phyloP scores from a whole-genome alignment of 1,140 invertebrate genomes.

The Planococcus citri region DNA sequence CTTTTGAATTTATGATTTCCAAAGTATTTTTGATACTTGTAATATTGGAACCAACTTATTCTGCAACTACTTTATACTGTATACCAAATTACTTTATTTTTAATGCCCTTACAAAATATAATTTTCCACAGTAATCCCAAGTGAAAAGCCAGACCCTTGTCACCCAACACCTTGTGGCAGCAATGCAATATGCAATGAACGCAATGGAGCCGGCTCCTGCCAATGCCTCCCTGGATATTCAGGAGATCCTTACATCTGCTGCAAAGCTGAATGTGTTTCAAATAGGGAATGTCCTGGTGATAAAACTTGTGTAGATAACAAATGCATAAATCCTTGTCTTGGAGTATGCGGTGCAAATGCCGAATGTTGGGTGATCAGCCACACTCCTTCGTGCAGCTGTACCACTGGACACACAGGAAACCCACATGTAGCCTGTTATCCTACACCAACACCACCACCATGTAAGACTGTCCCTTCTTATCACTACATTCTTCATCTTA shows the following conservation, averaged over 20 bases:
- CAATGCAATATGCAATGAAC: conserved; percentile 62
- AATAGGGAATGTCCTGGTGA: conserved; percentile 60
- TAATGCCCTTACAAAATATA: neutral
- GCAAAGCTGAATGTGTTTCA: conserved; percentile 58
- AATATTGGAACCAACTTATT: too few species aligned
- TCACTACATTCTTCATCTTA: too few species aligned
- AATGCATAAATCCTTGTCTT: conserved; percentile 76
- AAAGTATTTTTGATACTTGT: too few species aligned
- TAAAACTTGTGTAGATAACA: conserved; percentile 63
- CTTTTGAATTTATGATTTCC: too few species aligned
- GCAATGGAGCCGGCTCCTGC: conserved; percentile 62
- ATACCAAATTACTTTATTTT: too few species aligned
- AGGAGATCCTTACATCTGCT: conserved; percentile 68
- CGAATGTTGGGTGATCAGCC: conserved; percentile 58
- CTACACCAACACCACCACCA: conserved; percentile 25
- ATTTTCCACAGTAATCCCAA: conserved; percentile 22
- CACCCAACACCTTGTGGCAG: conserved; percentile 52
- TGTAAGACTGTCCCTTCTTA: conserved; percentile 23
- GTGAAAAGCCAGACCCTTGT: conserved; percentile 43
- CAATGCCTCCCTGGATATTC: conserved; percentile 63
- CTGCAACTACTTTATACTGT: too few species aligned
- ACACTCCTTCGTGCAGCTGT: conserved; percentile 60
- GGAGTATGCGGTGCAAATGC: conserved; percentile 71
- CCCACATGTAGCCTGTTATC: conserved; percentile 47
- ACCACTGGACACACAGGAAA: conserved; percentile 52